A percentile compares a stretch with the other conserved stretches of the same genome.
phyloP scores from a whole-genome alignment of 2,113 vertebrate genomes.

The Capricornis sumatraensis region DNA sequence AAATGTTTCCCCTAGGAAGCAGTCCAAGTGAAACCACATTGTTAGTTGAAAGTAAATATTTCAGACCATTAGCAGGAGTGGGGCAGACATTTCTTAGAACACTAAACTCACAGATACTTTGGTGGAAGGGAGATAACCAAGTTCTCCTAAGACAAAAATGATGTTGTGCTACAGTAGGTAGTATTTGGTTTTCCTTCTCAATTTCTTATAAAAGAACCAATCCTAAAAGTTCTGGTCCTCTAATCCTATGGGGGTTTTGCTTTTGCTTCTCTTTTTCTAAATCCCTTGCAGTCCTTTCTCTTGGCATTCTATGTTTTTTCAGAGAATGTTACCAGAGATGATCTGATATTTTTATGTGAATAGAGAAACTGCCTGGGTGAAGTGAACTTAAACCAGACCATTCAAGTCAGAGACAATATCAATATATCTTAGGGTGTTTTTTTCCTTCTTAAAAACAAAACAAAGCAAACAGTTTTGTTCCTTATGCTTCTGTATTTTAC shows the following conservation, averaged over 20 bases:
- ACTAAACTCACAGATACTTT: neutral
- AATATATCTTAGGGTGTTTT: neutral
- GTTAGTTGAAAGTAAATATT: slow-evolving; percentile 23
- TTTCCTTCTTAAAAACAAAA: neutral
- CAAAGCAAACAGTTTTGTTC: neutral
- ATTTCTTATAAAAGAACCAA: neutral
- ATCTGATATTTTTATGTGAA: neutral
- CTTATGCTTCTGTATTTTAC: neutral
- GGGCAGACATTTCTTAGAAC: neutral
- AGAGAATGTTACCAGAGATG: slow-evolving; percentile 31
- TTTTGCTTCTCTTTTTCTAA: neutral
- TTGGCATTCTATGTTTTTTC: neutral
- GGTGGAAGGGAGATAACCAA: neutral
- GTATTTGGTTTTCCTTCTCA: neutral
- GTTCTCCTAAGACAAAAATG: neutral
- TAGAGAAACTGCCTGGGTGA: neutral
- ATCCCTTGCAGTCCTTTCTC: neutral
- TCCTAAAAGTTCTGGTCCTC: neutral
- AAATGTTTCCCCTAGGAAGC: neutral
- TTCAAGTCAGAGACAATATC: neutral
- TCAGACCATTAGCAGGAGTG: neutral
- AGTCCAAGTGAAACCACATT: neutral
- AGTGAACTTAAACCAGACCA: neutral
- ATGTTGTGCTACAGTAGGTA: neutral
- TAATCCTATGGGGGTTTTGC: neutral